These are phyloP conservation scores for Furnarius figulus DNA, from an alignment of 2,113 vertebrate genomes.

Conservation along the genomic window DNA sequence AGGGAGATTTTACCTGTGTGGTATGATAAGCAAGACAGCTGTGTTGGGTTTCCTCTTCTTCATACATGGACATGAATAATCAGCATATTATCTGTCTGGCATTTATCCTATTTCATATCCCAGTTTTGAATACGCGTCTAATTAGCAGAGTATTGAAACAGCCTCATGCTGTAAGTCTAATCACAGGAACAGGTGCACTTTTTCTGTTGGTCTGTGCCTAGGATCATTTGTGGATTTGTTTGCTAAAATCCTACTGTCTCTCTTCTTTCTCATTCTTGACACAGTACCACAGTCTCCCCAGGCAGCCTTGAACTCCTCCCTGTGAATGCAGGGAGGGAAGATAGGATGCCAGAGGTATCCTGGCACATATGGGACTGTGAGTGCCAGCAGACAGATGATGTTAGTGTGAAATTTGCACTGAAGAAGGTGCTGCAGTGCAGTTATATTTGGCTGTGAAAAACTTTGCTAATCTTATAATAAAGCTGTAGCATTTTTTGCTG, in stretches of 20 bases:
- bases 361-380: not conserved
- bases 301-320: not conserved
- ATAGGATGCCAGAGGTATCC: not conserved
- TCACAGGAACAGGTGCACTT: not conserved
- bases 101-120: not conserved
- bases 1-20: not conserved
- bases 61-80: not conserved
- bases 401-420: not conserved
- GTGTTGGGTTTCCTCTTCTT: not conserved
- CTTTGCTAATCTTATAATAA: not conserved
- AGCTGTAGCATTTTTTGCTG: not conserved
- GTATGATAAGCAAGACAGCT: not conserved
- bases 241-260: not conserved
- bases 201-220: not conserved
- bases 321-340: not conserved
- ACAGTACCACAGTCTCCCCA: not conserved
- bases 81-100: not conserved
- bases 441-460: not conserved
- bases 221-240: not conserved
- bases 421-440: not conserved
- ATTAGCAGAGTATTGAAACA: not conserved
- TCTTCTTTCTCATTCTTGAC: not conserved
- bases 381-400: not conserved
- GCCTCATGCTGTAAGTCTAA: not conserved
- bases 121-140: not conserved